These are phyloP conservation scores for Mamestra configurata DNA, from an alignment of 1,140 invertebrate genomes.

Conservation along the genomic window DNA sequence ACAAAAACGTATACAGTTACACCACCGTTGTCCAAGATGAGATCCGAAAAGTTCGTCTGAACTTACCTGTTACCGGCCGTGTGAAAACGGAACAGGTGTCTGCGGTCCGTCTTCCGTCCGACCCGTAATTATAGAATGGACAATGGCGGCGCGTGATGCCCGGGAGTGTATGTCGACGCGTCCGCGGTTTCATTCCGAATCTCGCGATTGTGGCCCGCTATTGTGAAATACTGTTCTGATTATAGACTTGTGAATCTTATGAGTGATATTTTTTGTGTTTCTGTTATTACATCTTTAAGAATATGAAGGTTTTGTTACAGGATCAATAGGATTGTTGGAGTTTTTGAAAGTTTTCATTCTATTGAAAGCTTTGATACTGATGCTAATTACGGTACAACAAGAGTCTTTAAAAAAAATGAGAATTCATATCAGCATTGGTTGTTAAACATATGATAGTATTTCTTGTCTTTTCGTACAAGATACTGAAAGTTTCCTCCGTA, in stretches of 20 bases:
- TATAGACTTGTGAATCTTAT: conserved; percentile 29
- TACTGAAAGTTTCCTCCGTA: not conserved
- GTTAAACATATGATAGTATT: not conserved
- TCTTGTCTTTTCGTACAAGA: not conserved
- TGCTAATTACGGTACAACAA: conserved; percentile 6
- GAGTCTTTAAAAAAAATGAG: not conserved
- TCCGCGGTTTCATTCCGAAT: conserved; percentile 66
- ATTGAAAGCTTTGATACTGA: not conserved
- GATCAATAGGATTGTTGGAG: not conserved
- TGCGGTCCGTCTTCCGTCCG: conserved; percentile 68
- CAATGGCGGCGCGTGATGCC: conserved; percentile 71
- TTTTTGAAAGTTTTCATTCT: not conserved
- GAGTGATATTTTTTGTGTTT: conserved; percentile 32
- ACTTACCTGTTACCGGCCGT: conserved; percentile 75
- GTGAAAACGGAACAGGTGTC: conserved; percentile 86
- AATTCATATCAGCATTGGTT: not conserved
- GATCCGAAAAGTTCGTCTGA: conserved; percentile 53
- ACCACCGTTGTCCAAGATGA: conserved; percentile 69
- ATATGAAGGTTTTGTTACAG: not conserved
- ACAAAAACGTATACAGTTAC: conserved; percentile 82
- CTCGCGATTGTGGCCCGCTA: conserved; percentile 40
- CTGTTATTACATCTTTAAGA: not conserved
- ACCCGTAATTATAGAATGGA: conserved; percentile 78
- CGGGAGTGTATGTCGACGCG: conserved; percentile 63
- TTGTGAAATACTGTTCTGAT: conserved; percentile 51